A percentile compares a stretch with the other conserved stretches of the same genome.
Evolutionary conservation across 2,888 invertebrate genomes (phyloP).

Genomic region (Noctua janthina): DNA sequence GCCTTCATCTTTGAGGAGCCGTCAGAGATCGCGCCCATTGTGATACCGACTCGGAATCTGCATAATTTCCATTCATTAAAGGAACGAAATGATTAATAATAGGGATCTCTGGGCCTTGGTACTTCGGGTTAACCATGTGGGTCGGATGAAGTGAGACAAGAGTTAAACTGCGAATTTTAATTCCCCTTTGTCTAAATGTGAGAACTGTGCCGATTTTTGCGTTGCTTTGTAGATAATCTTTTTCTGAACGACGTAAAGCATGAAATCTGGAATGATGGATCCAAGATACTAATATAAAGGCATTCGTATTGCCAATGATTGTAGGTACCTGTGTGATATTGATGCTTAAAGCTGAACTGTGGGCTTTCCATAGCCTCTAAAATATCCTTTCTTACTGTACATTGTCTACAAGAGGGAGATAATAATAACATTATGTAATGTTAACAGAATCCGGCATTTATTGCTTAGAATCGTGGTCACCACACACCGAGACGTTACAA

Average conservation of each 20-base stretch:
- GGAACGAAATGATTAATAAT: slow-evolving; percentile 89
- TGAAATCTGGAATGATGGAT: not conserved
- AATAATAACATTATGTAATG: not conserved
- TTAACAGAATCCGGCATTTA: not conserved
- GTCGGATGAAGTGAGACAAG: slow-evolving; percentile 12
- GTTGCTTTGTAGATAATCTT: not conserved
- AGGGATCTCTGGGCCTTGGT: slow-evolving; percentile 81
- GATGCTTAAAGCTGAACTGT: not conserved
- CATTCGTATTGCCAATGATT: not conserved
- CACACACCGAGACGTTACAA: slow-evolving; percentile 72
- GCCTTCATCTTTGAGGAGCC: slow-evolving; percentile 77
- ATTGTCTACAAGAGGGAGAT: not conserved
- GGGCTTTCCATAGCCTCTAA: not conserved
- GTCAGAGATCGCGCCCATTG: slow-evolving; percentile 85
- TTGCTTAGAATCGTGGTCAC: slow-evolving; percentile 66
- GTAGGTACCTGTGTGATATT: not conserved
- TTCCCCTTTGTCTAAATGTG: accelerated
- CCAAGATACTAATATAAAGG: not conserved
- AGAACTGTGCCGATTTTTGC: not conserved
- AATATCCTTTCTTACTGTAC: not conserved
- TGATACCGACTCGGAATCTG: slow-evolving; percentile 84
- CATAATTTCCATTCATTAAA: slow-evolving; percentile 89
- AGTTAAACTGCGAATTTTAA: not conserved
- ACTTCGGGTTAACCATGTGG: slow-evolving; percentile 69
- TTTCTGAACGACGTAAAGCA: not conserved